Base-by-base conservation (phyloP, 1,140 invertebrate species). In the Sarcophaga bullata region DNA sequence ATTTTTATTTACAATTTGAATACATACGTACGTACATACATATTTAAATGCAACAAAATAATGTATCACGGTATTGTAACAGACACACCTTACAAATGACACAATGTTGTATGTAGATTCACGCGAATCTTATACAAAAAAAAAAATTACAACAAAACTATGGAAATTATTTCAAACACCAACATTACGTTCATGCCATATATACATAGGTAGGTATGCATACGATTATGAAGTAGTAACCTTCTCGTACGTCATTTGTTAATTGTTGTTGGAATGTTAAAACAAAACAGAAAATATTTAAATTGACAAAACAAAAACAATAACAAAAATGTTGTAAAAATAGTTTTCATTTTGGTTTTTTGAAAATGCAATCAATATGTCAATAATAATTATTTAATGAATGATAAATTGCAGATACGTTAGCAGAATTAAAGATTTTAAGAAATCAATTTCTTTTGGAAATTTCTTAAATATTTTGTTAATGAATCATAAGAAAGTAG, bases 241-340 rank as follows among this genome's bases (percentile, higher is more conserved):
- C 54, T 58, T 58, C 54, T 58, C 54, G n/a, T 58, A 58, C n/a
- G 54, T 58, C 54, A 58, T 58, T 58, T 58, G 54, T 58, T 58
- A 58, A 58, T 58, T 58, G 54, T 58, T 58, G 54, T n/a, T n/a
- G 15, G 15, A 58, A 58, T 13, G 54, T 58, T 58, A 58, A 58
- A 58, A 58, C 54, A n/a, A 6, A 58, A 58, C 6, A 58, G 15
- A 58, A n/a, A n/a, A 58, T 58, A 58, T 58, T n/a, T 58, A 37
- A 37, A 37, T 37, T 37, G 25, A 58, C 13, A 3, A 58, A 58
- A 1, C 0, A 13, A 13, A 58, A 58, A 58, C 54, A n/a, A n/a
- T 37, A 37, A 37, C 1, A 37, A 37, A 37, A 37, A 37, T 37
- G 25, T 37, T 37, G 25, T 37, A 37, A 37, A 37, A 37, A 37